Base-by-base conservation (phyloP, 2,797 vertebrate genomes). In the Centroberyx gerrardi region DNA sequence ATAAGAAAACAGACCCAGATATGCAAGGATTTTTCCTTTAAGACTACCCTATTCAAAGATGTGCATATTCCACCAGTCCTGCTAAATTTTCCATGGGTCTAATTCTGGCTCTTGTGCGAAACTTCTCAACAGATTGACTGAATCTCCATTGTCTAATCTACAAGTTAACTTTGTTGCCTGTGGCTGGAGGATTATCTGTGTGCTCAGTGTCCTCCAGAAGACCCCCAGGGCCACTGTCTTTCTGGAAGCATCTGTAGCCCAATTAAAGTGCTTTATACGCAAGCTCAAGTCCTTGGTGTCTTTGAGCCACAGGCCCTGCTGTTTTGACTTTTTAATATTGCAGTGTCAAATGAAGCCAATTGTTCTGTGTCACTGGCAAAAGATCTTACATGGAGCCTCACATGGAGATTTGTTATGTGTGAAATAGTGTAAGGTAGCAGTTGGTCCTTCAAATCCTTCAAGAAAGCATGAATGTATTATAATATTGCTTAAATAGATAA, bases 91-190 rank as follows among this genome's bases (percentile, higher is more conserved):
- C 44, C 27, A 36, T 56, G 31, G 66, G 68, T 52, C 74, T 83
- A 72, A 60, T 78, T 68, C 58, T 68, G 81, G 18, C 62, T 51
- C 29, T 58, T 68, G 40, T 68, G 55, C 66, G 36, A 55, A 83
- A 64, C 73, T 53, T 62, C 82, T 72, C 67, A 38, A 48, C 64
- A 77, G 84, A 76, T 68, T 49, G 17, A 52, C 65, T 27, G 44
- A 58, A 40, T 68, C 78, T 83, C 76, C 27, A 54, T 33, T 46
- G 75, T 80, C 82, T 81, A 77, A 79, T 78, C 88, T 83, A 66
- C 72, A 68, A 87, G 86, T 92, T 91, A 82, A 89, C 72, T 90
- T 82, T 84, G 70, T 81, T 87, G 80, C 84, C 76, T 79, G 80
- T 88, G 84, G 84, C 75, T 53, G 0, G 60, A 78, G 74, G 87